Conservation (phyloP, 2,888 invertebrate species). For the Hypselothyrea guttata region DNA sequence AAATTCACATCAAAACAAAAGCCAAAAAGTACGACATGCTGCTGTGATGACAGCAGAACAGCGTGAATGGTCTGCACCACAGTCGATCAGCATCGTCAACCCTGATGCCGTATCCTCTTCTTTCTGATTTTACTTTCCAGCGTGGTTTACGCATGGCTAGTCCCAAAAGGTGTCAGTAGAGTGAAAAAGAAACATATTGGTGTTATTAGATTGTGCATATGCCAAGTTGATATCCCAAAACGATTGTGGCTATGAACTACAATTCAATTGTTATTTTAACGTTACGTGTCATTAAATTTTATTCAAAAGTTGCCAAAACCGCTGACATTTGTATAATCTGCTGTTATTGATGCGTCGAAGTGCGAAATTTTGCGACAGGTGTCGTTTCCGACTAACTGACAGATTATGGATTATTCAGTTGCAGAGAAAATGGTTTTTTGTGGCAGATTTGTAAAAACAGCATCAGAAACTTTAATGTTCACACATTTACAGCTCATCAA, state of each 20-base stretch:
- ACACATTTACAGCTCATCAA: conserved; percentile 73
- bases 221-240: conserved; percentile 37
- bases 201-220: conserved; percentile 58
- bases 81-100: conserved; percentile 31
- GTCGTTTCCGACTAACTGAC: conserved; percentile 23
- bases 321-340: conserved; percentile 58
- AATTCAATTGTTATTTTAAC: conserved; percentile 38
- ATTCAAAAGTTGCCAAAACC: conserved; percentile 39
- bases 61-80: conserved; percentile 24
- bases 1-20: conserved; percentile 72
- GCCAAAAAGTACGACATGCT: conserved; percentile 41
- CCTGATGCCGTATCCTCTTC: conserved; percentile 16
- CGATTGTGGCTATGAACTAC: conserved; percentile 16
- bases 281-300: conserved; percentile 68
- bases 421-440: not conserved
- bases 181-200: conserved; percentile 58
- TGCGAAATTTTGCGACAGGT: conserved; percentile 58
- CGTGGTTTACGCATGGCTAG: conserved; percentile 49
- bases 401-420: conserved; percentile 24
- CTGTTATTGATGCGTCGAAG: conserved; percentile 58
- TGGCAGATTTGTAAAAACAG: conserved; percentile 19
- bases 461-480: conserved; percentile 70
- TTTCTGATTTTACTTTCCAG: not conserved
- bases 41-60: conserved; percentile 55
- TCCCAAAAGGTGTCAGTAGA: conserved; percentile 20